Conservation (phyloP, 2,797 vertebrate genomes). For the Poeciliopsis turneri region DNA sequence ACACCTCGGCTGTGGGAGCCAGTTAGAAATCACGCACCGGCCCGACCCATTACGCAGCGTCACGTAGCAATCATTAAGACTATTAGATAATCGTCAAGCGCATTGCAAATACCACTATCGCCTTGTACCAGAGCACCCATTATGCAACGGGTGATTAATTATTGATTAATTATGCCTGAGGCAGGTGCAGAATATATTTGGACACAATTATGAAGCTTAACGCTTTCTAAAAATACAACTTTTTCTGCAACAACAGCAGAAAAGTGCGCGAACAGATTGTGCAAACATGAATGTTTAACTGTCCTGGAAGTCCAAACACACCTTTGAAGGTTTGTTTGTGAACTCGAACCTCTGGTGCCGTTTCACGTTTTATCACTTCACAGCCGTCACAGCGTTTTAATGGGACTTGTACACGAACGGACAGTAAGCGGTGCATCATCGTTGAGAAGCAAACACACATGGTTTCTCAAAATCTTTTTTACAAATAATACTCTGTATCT, state of each 20-base stretch:
- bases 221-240: background rate
- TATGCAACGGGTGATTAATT: constrained; percentile 4
- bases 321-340: background rate
- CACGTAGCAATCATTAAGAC: constrained; percentile 1
- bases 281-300: background rate
- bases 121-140: background rate
- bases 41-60: constrained; percentile 3
- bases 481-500: background rate
- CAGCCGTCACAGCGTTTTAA: background rate
- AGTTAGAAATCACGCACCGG: background rate
- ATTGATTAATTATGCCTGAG: constrained; percentile 8
- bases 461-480: background rate
- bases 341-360: background rate
- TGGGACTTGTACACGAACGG: background rate
- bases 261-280: background rate
- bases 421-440: background rate
- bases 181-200: constrained; percentile 29
- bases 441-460: background rate
- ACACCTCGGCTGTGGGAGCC: background rate
- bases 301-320: background rate
- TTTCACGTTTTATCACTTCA: background rate
- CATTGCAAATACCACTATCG: background rate
- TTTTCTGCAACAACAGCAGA: background rate
- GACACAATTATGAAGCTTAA: background rate
- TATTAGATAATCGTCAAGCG: background rate